Conservation (phyloP, 2,888 invertebrate species). For the Ochropleura plecta region DNA sequence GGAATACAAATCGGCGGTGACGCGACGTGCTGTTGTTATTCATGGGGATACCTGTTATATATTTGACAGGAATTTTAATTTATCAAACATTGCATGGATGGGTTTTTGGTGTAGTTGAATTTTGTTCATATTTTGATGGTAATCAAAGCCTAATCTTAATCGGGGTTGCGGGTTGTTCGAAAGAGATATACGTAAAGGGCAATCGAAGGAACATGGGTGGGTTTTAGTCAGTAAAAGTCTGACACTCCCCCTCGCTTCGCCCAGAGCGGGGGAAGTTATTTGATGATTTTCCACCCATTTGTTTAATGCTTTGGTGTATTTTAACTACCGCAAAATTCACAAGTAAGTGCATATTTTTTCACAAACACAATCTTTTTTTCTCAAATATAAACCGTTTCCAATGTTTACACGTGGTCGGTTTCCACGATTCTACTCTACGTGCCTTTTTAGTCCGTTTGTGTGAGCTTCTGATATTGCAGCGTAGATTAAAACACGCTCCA, state of each 20-base stretch:
- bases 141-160: too few species aligned
- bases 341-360: not conserved
- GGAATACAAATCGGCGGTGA: conserved; percentile 85
- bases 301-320: not conserved
- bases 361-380: not conserved
- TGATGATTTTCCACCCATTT: not conserved
- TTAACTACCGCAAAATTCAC: not conserved
- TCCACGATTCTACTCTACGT: conserved; percentile 32
- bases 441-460: conserved; percentile 47
- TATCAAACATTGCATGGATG: conserved; percentile 20
- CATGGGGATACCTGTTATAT: conserved; percentile 60
- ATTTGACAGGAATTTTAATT: conserved; percentile 58
- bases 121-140: not conserved
- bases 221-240: too few species aligned
- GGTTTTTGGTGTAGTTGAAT: conserved; percentile 1
- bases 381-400: conserved; percentile 25
- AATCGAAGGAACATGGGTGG: too few species aligned
- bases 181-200: too few species aligned
- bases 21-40: conserved; percentile 70
- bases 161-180: too few species aligned
- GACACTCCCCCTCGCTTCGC: too few species aligned
- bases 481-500: conserved; percentile 56
- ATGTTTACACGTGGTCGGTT: conserved; percentile 30
- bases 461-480: conserved; percentile 52
- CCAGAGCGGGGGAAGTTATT: too few species aligned